Percentiles rank a stretch among this genome's conserved stretches.
phyloP scores from a whole-genome alignment of 1,140 invertebrate genomes.

The Drosophila baimaii region DNA sequence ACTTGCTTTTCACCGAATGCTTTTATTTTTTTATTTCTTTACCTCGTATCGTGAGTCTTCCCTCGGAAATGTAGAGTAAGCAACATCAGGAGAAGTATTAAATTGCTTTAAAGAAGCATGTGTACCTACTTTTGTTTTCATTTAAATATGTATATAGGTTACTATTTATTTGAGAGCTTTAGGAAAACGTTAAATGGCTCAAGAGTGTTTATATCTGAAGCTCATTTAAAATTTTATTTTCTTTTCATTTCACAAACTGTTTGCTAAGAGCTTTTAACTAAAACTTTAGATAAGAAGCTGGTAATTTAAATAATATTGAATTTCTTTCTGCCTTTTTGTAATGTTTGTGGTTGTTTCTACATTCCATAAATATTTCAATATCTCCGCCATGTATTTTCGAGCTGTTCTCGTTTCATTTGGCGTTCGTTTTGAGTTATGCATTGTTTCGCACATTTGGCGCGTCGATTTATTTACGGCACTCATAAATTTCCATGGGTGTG shows the following conservation, averaged over 20 bases:
- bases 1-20: conserved; percentile 9
- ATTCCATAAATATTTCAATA: conserved; percentile 48
- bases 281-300: too few species aligned
- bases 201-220: background rate
- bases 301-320: background rate
- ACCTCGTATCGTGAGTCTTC: background rate
- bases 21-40: conserved; percentile 9
- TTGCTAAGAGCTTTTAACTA: too few species aligned
- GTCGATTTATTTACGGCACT: conserved; percentile 75
- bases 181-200: background rate
- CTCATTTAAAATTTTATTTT: too few species aligned
- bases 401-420: conserved; percentile 38
- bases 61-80: background rate
- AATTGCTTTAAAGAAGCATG: background rate
- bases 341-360: conserved; percentile 2
- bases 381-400: conserved; percentile 23
- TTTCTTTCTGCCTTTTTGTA: background rate
- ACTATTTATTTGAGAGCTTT: background rate
- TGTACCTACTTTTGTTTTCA: background rate
- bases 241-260: too few species aligned
- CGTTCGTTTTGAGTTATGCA: conserved; percentile 68
- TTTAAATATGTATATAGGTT: background rate
- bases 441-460: conserved; percentile 80
- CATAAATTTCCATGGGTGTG: conserved; percentile 63
- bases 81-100: background rate